Evolutionary conservation across 2,888 invertebrate species (phyloP), one percentile per base, ranked within the genome.

Genomic region (Aporophyla nigra): DNA sequence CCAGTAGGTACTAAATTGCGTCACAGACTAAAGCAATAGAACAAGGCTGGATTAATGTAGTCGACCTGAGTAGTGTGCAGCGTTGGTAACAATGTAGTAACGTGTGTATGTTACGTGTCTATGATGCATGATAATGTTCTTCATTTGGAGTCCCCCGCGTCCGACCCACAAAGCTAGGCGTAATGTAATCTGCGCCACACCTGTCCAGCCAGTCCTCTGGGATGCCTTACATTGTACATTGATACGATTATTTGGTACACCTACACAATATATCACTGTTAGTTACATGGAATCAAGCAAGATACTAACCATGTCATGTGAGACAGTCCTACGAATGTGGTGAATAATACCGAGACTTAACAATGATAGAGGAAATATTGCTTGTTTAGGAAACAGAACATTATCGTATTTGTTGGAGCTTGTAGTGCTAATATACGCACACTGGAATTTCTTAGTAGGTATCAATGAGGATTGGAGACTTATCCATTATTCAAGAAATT

Each of bases 401-500:
- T 46, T 24, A 54, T 53, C 33, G 27, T 27, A 10, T 43, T 53
- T 74, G 0, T 54, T 49, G 1, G 49, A 54, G 54, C 27, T 46
- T 59, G 61, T 51, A 61, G 40, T 53, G n/a, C 9, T 43, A 49
- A 24, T 61, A 27, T 21, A 51, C 27, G 43, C 54, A 58, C 10
- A n/a, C 24, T 61, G 2, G 59, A 19, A 27, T 54, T 59, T 61
- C 59, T 77, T 12, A 63, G 43, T 51, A n/a, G n/a, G n/a, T n/a
- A 69, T 9, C 43, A n/a, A 12, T 7, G 43, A 12, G 33, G 7
- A 14, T 46, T 54, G 12, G 58, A 59, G 63, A n/a, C 43, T 56
- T 12, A 80, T 80, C 12, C 21, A 74, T 84, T 80, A 84, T 80
- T 73, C 69, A 81, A 27, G 85, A 61, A 84, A 74, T 84, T 81